Percentiles rank a stretch among this genome's conserved stretches.
Evolutionary conservation across 2,888 invertebrate species (phyloP).

Genomic region (Cerastoderma edule): DNA sequence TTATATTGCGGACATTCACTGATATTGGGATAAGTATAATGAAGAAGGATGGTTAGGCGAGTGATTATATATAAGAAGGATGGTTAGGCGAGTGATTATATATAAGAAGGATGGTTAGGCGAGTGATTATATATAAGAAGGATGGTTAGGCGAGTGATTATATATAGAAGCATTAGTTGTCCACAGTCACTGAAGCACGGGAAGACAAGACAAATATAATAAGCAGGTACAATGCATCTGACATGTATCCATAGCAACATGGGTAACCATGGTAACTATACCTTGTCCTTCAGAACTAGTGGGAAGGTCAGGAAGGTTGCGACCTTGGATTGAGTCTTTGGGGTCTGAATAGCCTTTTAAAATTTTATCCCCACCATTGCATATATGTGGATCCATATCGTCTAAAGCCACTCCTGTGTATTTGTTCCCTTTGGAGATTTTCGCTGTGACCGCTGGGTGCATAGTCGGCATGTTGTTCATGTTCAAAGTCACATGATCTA

Average conservation of each 20-base stretch:
- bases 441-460: constrained; percentile 71
- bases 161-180: too few relatives aligned
- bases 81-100: too few relatives aligned
- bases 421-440: constrained; percentile 83
- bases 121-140: too few relatives aligned
- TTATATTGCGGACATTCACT: too few relatives aligned
- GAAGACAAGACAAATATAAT: not conserved
- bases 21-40: too few relatives aligned
- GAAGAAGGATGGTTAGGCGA: too few relatives aligned
- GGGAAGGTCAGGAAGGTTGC: constrained; percentile 82
- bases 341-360: constrained; percentile 72
- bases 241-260: constrained; percentile 24
- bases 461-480: constrained; percentile 86
- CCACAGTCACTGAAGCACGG: too few relatives aligned
- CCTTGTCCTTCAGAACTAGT: constrained; percentile 70
- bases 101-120: too few relatives aligned
- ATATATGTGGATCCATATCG: constrained; percentile 76
- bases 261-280: constrained; percentile 37
- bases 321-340: constrained; percentile 79
- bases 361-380: constrained; percentile 71
- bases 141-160: too few relatives aligned
- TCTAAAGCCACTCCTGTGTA: constrained; percentile 84
- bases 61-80: too few relatives aligned
- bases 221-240: constrained; percentile 18
- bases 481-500: constrained; percentile 87